phyloP scores from a whole-genome alignment of 2,797 vertebrate species.

The Apogon talboti region DNA sequence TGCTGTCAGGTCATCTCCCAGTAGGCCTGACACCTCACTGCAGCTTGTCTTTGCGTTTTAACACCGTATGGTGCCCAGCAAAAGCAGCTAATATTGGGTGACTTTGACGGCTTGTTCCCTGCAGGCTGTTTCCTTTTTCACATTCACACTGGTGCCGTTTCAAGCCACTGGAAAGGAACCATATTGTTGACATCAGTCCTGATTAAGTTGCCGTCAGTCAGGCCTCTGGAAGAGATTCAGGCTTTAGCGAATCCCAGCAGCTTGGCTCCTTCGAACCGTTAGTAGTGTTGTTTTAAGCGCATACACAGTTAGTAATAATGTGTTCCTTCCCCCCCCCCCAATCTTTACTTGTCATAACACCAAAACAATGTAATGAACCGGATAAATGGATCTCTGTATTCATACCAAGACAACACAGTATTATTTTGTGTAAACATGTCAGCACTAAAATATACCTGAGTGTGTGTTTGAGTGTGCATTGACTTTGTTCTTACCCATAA shows the following conservation, averaged over 20 bases:
- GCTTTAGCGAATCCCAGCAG: conserved; percentile 35
- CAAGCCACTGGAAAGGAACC: conserved; percentile 40
- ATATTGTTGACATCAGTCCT: conserved; percentile 50
- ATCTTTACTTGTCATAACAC: no score
- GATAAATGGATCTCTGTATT: no score
- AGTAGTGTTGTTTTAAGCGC: conserved; percentile 24
- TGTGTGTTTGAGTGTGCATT: no score
- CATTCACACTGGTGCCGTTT: conserved; percentile 54
- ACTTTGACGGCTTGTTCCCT: conserved; percentile 61
- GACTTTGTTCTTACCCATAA: no score
- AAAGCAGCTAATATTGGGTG: conserved; percentile 46
- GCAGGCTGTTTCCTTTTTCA: conserved; percentile 54
- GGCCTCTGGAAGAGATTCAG: conserved; percentile 49
- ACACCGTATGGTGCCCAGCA: conserved; percentile 48
- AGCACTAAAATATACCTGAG: no score
- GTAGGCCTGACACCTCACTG: conserved; percentile 32
- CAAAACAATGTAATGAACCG: no score
- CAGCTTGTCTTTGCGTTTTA: conserved; percentile 21
- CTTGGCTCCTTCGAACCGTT: conserved; percentile 33
- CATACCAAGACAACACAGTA: no score
- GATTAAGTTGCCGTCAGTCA: conserved; percentile 60
- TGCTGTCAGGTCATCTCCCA: conserved; percentile 38
- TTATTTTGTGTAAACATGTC: no score
- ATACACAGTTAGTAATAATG: conserved; percentile 25
- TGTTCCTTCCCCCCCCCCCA: not conserved